phyloP scores from a whole-genome alignment of 2,888 invertebrate genomes.

The Chorisops tibialis region DNA sequence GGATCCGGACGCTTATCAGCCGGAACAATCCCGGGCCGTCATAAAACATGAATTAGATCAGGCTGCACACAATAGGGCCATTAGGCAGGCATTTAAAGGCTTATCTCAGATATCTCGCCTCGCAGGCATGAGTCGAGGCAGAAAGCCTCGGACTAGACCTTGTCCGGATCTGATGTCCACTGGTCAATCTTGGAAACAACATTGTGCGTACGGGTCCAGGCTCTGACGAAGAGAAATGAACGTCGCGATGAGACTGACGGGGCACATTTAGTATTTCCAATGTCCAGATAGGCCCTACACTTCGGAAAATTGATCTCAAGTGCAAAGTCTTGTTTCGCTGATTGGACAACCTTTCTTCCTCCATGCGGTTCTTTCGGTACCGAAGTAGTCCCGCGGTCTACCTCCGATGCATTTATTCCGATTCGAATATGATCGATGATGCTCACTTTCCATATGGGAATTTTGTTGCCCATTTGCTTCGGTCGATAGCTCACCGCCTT shows the following conservation, averaged over 20 bases:
- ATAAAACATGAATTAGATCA: conserved; percentile 23
- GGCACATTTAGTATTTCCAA: conserved; percentile 9
- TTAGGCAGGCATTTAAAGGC: conserved; percentile 3
- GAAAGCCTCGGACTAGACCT: not conserved
- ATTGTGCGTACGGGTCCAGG: no score
- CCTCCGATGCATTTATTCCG: not conserved
- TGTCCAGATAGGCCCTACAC: not conserved
- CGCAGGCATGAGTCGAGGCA: not conserved
- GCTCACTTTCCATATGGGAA: not conserved
- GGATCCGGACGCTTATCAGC: conserved; percentile 1
- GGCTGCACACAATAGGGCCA: conserved; percentile 4
- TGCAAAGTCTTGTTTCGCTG: conserved; percentile 14
- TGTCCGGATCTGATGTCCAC: no score
- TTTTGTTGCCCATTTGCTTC: not conserved
- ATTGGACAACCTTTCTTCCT: not conserved
- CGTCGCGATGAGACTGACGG: not conserved
- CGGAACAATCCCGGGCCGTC: conserved; percentile 4
- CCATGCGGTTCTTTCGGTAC: not conserved
- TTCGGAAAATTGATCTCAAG: not conserved
- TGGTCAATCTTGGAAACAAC: no score
- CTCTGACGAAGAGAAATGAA: conserved; percentile 6
- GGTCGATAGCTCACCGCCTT: not conserved
- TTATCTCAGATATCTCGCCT: conserved; percentile 1
- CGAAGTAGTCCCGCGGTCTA: not conserved
- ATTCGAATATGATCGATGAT: not conserved